Base-by-base conservation (phyloP, 2,888 invertebrate genomes). In the Mesochorus sp. region DNA sequence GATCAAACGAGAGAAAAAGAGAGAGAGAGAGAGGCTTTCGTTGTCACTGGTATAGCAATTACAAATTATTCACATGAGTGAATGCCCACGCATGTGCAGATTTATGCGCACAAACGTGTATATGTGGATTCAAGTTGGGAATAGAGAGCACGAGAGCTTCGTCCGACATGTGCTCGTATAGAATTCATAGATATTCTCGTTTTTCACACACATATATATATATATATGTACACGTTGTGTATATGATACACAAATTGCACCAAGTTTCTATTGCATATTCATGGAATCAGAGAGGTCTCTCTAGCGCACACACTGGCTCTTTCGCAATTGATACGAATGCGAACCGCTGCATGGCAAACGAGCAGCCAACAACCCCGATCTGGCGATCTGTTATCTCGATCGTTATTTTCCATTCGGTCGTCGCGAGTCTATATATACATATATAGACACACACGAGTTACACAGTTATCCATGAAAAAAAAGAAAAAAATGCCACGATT, bases 271-370 rank as follows among this genome's bases (percentile, higher is more conserved):
- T 87, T 87, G 87, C 86, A 89, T 89, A 90, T 89, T 87, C 89
- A 89, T 89, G 87, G 83, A 73, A 68, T 10, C 55, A 61, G 59
- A 68, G 55, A 68, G 72, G 26, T 62, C 44, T 73, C n/a, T n/a
- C n/a, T n/a, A n/a, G 39, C 19, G 28, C 19, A 34, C n/a, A 49
- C 64, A 42, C 21, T 39, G 21, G 19, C 79, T 71, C 49, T 73
- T 28, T 39, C 34, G 55, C 87, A 85, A 89, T 90, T 88, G 90
- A 89, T 90, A 89, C 87, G 87, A 89, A 90, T 88, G 90, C 90
- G n/a, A n/a, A 90, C 86, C 86, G 89, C 83, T 88, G 89, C 88
- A 88, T 89, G 85, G 85, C 85, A 88, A 89, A 87, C 86, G 87
- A 83, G n/a, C n/a, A n/a, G 81, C 82, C 83, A 79, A 78, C 80